A percentile compares a stretch with the other conserved stretches of the same genome.
Conservation (phyloP, 2,797 vertebrate genomes). For the Linurgus olivaceus region DNA sequence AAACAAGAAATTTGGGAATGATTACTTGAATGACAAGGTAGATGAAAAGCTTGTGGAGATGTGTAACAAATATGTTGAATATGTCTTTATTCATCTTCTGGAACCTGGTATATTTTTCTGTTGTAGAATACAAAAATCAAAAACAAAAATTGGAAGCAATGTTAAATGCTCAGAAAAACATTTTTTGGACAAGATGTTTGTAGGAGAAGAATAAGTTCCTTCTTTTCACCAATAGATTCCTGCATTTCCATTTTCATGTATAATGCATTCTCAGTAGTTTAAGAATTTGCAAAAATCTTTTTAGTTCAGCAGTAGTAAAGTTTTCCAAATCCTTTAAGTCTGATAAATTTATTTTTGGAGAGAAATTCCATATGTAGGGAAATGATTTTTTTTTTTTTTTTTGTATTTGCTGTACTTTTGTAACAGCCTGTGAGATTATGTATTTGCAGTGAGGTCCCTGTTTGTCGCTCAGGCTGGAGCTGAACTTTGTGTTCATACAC, state of each 20-base stretch:
- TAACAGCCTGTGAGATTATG: not conserved
- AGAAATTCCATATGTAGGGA: not conserved
- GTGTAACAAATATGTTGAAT: not conserved
- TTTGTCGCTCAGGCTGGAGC: not conserved
- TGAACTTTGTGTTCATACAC: accelerated
- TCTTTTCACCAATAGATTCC: not conserved
- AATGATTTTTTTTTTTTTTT: not conserved
- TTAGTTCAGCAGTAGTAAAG: not conserved
- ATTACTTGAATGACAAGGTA: not conserved
- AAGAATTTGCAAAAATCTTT: not conserved
- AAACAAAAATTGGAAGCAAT: not conserved
- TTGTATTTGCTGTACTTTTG: not conserved
- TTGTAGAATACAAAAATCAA: not conserved
- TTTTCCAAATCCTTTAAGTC: not conserved
- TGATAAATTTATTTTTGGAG: not conserved
- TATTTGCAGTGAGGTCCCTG: not conserved
- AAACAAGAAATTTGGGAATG: not conserved
- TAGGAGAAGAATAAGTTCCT: not conserved
- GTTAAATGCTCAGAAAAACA: not conserved
- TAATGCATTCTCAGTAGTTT: not conserved
- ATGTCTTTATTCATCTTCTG: not conserved
- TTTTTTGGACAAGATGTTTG: not conserved
- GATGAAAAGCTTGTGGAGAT: not conserved
- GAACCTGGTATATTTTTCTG: not conserved
- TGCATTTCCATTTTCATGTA: not conserved